phyloP scores from a whole-genome alignment of 2,888 invertebrate species.

The Lacanobia wlatinum region DNA sequence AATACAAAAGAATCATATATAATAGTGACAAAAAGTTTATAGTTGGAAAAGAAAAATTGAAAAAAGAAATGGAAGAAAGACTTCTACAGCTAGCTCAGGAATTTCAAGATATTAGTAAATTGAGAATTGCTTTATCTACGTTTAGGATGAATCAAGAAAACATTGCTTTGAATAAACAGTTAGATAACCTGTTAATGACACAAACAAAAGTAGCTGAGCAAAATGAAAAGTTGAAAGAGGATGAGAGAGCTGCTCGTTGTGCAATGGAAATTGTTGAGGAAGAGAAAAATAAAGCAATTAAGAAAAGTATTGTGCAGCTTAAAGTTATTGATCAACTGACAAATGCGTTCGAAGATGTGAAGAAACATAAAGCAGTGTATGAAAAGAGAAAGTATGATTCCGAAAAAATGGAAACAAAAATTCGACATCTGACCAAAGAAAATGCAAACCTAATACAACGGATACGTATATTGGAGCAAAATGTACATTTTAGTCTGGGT shows the following conservation, averaged over 20 bases:
- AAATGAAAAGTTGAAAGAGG: too few species aligned
- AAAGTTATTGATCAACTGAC: slow-evolving; percentile 92
- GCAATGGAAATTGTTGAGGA: slow-evolving; percentile 91
- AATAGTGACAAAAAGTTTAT: too few species aligned
- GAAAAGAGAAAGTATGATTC: slow-evolving; percentile 83
- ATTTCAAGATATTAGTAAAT: slow-evolving; percentile 96
- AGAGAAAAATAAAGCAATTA: slow-evolving; percentile 92
- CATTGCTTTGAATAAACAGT: slow-evolving; percentile 94
- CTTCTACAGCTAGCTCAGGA: slow-evolving; percentile 95
- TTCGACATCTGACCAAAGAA: too few species aligned
- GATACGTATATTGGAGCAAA: too few species aligned
- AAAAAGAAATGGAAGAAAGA: slow-evolving; percentile 96
- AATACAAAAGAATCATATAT: too few species aligned
- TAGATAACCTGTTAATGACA: slow-evolving; percentile 92
- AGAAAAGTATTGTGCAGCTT: slow-evolving; percentile 92
- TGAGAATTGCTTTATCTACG: slow-evolving; percentile 97
- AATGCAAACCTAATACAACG: too few species aligned
- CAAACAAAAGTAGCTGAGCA: slow-evolving; percentile 91
- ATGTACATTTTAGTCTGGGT: too few species aligned
- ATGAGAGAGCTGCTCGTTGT: slow-evolving; percentile 89
- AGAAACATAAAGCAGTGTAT: slow-evolving; percentile 83
- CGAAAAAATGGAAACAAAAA: slow-evolving; percentile 82
- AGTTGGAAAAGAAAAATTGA: slow-evolving; percentile 95
- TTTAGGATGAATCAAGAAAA: slow-evolving; percentile 96
- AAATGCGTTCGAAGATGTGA: slow-evolving; percentile 89